A percentile compares a stretch with the other conserved stretches of the same genome.
These are phyloP conservation scores for Anaspis maculata DNA, from an alignment of 2,888 invertebrate genomes.

Conservation along the genomic window DNA sequence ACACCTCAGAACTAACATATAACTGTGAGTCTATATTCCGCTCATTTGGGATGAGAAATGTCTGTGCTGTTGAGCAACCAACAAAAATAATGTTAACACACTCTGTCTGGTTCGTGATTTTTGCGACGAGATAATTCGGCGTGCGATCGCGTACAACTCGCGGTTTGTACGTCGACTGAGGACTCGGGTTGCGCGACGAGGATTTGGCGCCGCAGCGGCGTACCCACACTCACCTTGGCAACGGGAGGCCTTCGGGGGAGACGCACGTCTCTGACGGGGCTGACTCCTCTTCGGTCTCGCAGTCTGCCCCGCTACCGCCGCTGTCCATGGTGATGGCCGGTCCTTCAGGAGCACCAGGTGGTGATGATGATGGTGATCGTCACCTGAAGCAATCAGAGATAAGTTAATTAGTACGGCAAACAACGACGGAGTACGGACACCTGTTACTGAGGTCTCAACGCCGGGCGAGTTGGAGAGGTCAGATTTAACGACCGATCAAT, in stretches of 20 bases:
- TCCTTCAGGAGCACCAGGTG: too few relatives aligned
- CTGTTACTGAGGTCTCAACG: too few relatives aligned
- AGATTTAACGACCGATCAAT: conserved; percentile 10
- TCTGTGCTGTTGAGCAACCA: too few relatives aligned
- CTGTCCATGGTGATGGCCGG: conserved; percentile 37
- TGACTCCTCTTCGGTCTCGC: conserved; percentile 39
- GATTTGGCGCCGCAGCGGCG: conserved; percentile 18
- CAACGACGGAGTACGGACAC: conserved; percentile 1
- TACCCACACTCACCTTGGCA: conserved; percentile 34
- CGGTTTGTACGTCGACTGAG: conserved; percentile 22
- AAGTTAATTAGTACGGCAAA: conserved; percentile 1
- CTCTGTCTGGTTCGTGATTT: too few relatives aligned
- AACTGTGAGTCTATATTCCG: too few relatives aligned
- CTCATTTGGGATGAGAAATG: too few relatives aligned
- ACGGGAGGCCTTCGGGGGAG: conserved; percentile 33
- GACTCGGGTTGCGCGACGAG: conserved; percentile 13
- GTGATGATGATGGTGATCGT: too few relatives aligned
- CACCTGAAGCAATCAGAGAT: conserved; percentile 18
- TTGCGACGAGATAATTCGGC: too few relatives aligned
- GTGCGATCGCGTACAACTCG: background rate
- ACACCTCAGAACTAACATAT: too few relatives aligned
- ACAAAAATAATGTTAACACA: too few relatives aligned
- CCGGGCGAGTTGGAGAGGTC: conserved; percentile 10
- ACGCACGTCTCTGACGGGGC: conserved; percentile 40
- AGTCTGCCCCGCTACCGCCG: conserved; percentile 38